phyloP scores from a whole-genome alignment of 2,113 vertebrate species.

The Euleptes europaea region DNA sequence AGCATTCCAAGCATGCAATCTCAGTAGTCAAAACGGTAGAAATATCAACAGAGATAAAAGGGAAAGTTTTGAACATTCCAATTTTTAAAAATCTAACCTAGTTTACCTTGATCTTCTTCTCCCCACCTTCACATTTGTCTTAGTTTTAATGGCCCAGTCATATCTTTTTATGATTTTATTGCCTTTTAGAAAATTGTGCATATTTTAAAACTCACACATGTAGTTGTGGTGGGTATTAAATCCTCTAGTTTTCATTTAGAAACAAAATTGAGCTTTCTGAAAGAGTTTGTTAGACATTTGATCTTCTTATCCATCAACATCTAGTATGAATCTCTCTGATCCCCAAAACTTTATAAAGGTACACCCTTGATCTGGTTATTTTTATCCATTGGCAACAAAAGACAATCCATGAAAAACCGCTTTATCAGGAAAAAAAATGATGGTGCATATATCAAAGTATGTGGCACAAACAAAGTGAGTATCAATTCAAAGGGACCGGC shows the following conservation, averaged over 20 bases:
- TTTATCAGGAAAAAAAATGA: neutral
- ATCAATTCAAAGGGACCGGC: neutral
- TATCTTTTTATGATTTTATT: neutral
- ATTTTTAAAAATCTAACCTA: neutral
- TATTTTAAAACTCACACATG: neutral
- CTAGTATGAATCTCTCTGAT: neutral
- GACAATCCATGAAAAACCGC: neutral
- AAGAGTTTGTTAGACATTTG: neutral
- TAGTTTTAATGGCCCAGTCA: neutral
- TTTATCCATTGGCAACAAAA: neutral
- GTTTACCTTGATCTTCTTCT: neutral
- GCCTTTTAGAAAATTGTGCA: neutral
- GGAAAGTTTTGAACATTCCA: no score
- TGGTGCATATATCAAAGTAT: slow-evolving; percentile 24
- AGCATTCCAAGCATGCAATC: no score
- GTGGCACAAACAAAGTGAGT: neutral
- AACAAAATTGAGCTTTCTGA: neutral
- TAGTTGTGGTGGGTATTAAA: neutral
- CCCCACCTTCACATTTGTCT: neutral
- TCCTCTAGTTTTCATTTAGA: neutral
- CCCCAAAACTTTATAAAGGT: neutral
- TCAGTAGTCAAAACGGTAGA: no score
- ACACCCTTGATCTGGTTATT: neutral
- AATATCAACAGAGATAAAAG: no score
- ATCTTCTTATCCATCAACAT: no score